Percentiles rank a stretch among this genome's conserved stretches.
phyloP scores from a whole-genome alignment of 1,140 invertebrate species.

The Rhizoglyphus robini region DNA sequence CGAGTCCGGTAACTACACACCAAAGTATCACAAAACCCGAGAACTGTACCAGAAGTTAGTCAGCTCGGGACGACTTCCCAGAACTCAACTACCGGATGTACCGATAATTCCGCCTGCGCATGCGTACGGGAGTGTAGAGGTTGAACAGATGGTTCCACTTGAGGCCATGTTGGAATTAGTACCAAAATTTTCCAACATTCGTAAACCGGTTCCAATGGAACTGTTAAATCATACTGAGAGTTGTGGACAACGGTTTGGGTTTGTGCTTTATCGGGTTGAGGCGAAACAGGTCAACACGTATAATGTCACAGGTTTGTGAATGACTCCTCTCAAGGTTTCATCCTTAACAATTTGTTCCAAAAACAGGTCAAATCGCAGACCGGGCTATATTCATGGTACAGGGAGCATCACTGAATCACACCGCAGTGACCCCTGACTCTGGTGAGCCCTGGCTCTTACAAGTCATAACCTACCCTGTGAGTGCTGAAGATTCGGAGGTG shows the following conservation, averaged over 20 bases:
- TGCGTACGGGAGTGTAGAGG: background rate
- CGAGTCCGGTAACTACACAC: conserved; percentile 38
- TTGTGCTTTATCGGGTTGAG: conserved; percentile 8
- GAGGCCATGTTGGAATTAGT: background rate
- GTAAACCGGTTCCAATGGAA: conserved; percentile 4
- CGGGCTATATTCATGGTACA: conserved; percentile 3
- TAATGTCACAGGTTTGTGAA: conserved; percentile 12
- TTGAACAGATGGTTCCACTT: background rate
- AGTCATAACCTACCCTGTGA: background rate
- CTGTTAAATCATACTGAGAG: too few relatives aligned
- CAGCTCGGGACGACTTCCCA: background rate
- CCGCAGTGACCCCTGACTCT: too few relatives aligned
- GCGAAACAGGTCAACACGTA: background rate
- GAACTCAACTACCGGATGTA: background rate
- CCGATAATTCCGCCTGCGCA: background rate
- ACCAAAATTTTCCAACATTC: background rate
- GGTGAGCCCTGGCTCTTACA: background rate
- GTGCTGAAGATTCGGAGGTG: too few relatives aligned
- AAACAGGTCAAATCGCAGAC: background rate
- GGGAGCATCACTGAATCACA: background rate
- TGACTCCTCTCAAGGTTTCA: too few relatives aligned
- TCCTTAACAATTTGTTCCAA: background rate
- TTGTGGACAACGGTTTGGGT: background rate
- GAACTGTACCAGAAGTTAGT: conserved; percentile 29
- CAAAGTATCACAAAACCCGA: conserved; percentile 36